A percentile compares a stretch with the other conserved stretches of the same genome.
phyloP scores from a whole-genome alignment of 1,140 invertebrate species.

The Delia radicum region DNA sequence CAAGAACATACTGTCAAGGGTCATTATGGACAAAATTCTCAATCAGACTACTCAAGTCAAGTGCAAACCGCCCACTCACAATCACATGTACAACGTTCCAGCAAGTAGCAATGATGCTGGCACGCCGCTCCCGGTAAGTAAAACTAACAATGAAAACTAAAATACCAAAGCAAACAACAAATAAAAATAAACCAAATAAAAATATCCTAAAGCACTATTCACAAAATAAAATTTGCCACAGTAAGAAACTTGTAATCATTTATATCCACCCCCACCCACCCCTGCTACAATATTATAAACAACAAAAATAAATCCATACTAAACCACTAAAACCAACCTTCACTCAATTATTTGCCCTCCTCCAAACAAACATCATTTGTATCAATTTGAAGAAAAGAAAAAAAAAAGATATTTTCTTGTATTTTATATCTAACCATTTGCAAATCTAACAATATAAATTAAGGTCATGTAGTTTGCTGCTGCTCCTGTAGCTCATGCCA shows the following conservation, averaged over 20 bases:
- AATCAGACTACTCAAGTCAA: slow-evolving; percentile 58
- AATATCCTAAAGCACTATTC: background rate
- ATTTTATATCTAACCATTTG: slow-evolving; percentile 10
- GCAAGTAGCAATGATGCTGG: slow-evolving; percentile 59
- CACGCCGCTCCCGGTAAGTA: slow-evolving; percentile 29
- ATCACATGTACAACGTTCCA: slow-evolving; percentile 59
- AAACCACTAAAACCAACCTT: background rate
- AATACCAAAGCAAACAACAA: background rate
- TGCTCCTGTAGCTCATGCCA: slow-evolving; percentile 35
- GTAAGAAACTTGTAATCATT: background rate
- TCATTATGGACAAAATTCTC: slow-evolving; percentile 58
- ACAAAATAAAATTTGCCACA: background rate
- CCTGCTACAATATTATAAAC: background rate
- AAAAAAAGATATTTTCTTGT: no score
- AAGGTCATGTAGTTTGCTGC: slow-evolving; percentile 36
- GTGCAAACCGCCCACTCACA: slow-evolving; percentile 60
- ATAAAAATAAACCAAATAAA: background rate
- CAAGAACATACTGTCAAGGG: slow-evolving; percentile 63
- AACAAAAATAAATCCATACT: background rate
- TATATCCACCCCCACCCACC: background rate
- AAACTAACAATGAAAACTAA: background rate
- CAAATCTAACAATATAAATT: slow-evolving; percentile 5
- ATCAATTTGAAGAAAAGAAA: background rate
- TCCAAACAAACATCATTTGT: background rate
- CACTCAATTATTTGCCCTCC: background rate